A percentile compares a stretch with the other conserved stretches of the same genome.
phyloP scores from a whole-genome alignment of 2,113 vertebrate genomes.

The Uria lomvia region DNA sequence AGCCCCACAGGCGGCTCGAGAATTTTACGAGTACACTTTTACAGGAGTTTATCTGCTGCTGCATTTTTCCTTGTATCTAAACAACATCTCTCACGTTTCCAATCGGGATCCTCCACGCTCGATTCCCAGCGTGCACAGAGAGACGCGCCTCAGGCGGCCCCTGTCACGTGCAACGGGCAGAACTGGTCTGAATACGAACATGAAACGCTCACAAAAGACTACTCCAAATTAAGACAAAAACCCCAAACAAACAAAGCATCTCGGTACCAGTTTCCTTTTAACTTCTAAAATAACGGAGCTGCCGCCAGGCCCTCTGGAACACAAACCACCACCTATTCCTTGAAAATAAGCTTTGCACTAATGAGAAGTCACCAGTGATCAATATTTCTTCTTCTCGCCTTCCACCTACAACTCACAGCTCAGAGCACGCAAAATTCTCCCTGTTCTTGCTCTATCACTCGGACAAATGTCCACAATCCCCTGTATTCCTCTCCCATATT shows the following conservation, averaged over 20 bases:
- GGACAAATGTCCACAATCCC: background rate
- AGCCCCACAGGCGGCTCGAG: background rate
- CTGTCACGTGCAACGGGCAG: fast-evolving
- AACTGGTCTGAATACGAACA: background rate
- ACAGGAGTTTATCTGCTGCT: background rate
- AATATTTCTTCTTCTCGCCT: background rate
- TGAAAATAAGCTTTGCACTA: background rate
- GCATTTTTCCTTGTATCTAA: background rate
- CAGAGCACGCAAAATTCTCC: background rate
- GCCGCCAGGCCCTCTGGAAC: background rate
- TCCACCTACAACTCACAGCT: background rate
- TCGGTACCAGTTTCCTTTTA: background rate
- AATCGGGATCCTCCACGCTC: fast-evolving
- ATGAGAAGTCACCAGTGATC: background rate
- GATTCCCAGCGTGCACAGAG: background rate
- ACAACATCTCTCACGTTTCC: fast-evolving
- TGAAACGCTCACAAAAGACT: background rate
- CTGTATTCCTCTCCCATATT: fast-evolving
- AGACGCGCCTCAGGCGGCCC: background rate
- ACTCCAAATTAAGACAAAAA: background rate
- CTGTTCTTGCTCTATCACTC: background rate
- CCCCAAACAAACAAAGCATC: background rate
- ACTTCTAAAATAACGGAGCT: background rate
- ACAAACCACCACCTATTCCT: background rate
- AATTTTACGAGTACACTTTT: background rate